phyloP scores from a whole-genome alignment of 2,113 vertebrate genomes.

The Phyllostomus hastatus region DNA sequence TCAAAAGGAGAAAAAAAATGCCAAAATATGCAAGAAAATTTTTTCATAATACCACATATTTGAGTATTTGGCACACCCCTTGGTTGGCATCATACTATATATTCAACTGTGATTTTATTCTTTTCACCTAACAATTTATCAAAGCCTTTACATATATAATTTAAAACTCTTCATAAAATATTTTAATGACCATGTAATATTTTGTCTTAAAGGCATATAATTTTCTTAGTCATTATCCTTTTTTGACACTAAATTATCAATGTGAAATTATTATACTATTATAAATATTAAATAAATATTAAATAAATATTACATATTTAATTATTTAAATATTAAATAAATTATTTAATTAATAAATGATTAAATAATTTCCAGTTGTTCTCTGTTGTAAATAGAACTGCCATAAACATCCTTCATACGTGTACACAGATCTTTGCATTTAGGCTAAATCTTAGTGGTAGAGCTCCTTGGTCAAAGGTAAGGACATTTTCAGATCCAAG shows the following conservation, averaged over 20 bases:
- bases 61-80: neutral
- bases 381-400: neutral
- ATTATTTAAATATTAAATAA: no score
- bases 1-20: neutral
- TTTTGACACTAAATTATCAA: slow-evolving; percentile 25
- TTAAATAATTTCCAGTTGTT: neutral
- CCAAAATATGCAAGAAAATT: neutral
- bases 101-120: neutral
- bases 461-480: neutral
- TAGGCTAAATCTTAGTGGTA: neutral
- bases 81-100: neutral
- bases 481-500: neutral
- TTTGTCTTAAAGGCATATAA: neutral
- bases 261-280: neutral
- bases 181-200: neutral
- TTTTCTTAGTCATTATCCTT: neutral
- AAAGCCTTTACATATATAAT: neutral
- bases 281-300: neutral
- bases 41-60: neutral
- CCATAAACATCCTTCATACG: neutral
- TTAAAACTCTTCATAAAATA: slow-evolving; percentile 24
- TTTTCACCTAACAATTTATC: slow-evolving; percentile 18
- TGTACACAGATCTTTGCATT: neutral
- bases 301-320: neutral
- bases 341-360: neutral